phyloP scores from a whole-genome alignment of 2,797 vertebrate species.

The Lacerta agilis region DNA sequence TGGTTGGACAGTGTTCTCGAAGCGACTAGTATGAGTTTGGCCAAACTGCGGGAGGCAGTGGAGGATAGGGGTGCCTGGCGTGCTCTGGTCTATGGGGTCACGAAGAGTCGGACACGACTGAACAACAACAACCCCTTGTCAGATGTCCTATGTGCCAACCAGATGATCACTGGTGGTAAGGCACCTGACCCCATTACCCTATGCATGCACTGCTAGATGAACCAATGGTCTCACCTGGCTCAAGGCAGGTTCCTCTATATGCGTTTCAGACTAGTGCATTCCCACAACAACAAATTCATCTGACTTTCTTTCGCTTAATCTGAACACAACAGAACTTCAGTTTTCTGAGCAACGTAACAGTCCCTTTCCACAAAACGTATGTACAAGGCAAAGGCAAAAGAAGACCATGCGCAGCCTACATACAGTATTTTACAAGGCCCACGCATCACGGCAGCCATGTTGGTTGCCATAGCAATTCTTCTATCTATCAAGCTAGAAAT shows the following conservation, averaged over 20 bases:
- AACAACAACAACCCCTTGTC: too few species aligned
- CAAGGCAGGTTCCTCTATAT: background rate
- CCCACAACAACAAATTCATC: background rate
- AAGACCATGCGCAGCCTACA: background rate
- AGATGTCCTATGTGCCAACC: too few species aligned
- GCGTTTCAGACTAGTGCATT: background rate
- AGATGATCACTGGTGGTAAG: too few species aligned
- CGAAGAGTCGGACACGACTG: too few species aligned
- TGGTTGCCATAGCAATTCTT: constrained; percentile 43
- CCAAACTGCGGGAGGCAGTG: too few species aligned
- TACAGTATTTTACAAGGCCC: background rate
- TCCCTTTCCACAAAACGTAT: background rate
- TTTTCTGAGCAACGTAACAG: background rate
- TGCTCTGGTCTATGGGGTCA: too few species aligned
- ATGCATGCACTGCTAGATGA: background rate
- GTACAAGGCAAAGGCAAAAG: background rate
- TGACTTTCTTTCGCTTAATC: background rate
- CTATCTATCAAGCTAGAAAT: constrained; percentile 45
- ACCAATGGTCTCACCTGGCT: background rate
- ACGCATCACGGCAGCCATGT: background rate
- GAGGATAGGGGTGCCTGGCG: too few species aligned
- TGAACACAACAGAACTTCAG: background rate
- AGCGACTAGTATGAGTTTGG: too few species aligned
- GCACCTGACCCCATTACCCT: too few species aligned
- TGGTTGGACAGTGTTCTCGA: too few species aligned